Evolutionary conservation across 2,888 invertebrate genomes (phyloP).

Genomic region (Nezara viridula): DNA sequence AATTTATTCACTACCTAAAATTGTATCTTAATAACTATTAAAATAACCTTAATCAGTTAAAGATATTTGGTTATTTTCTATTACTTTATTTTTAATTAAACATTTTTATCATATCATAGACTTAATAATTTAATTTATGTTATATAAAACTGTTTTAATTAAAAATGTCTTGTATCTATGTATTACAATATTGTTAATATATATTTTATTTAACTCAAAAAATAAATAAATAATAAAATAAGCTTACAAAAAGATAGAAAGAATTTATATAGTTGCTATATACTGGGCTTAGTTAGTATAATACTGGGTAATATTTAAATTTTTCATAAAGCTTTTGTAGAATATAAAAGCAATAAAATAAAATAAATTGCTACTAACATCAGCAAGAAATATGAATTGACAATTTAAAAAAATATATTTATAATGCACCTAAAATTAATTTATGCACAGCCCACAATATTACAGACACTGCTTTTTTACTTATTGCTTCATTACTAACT

Average conservation of each 20-base stretch:
- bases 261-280: background rate
- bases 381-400: background rate
- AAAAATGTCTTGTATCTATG: too few relatives aligned
- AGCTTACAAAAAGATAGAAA: background rate
- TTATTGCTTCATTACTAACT: constrained; percentile 21
- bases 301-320: background rate
- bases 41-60: background rate
- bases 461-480: background rate
- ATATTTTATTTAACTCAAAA: too few relatives aligned
- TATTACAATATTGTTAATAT: too few relatives aligned
- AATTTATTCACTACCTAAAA: background rate
- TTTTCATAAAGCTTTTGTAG: background rate
- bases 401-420: background rate
- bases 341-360: background rate
- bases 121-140: too few relatives aligned
- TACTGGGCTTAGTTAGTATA: background rate
- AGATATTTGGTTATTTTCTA: background rate
- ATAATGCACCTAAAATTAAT: constrained; percentile 2
- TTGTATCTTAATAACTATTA: background rate
- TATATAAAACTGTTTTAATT: too few relatives aligned
- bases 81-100: background rate
- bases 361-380: background rate
- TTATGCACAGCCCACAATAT: background rate
- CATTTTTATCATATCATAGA: background rate
- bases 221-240: too few relatives aligned